Evolutionary conservation across 2,113 vertebrate species (phyloP).

Genomic region (Colistium nudipinnis): DNA sequence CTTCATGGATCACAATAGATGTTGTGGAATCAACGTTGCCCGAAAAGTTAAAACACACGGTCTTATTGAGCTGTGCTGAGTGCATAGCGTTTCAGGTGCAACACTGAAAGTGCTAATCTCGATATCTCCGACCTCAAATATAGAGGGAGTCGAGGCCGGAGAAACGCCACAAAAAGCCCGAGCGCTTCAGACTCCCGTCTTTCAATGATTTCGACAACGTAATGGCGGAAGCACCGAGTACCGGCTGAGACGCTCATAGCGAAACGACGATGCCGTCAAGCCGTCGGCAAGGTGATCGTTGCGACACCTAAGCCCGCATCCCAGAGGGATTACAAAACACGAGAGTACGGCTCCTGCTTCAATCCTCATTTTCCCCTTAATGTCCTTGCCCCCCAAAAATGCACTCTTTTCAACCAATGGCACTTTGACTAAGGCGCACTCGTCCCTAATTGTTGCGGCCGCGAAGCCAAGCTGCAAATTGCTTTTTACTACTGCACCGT

Average conservation of each 20-base stretch:
- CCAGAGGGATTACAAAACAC: constrained; percentile 32
- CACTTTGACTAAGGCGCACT: neutral
- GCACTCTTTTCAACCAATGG: neutral
- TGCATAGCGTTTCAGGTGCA: constrained; percentile 33
- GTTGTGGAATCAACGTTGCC: neutral
- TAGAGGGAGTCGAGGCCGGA: constrained; percentile 21
- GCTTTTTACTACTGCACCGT: neutral
- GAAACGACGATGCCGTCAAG: constrained; percentile 50
- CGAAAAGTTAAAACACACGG: constrained; percentile 35
- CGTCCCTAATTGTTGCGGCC: neutral
- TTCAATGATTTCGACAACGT: constrained; percentile 9
- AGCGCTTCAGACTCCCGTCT: constrained; percentile 12
- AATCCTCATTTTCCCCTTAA: constrained; percentile 5
- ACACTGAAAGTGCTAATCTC: constrained; percentile 35
- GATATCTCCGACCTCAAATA: constrained; percentile 25
- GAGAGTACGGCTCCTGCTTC: constrained; percentile 7
- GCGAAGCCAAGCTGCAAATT: neutral
- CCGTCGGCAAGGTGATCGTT: constrained; percentile 49
- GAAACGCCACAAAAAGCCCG: constrained; percentile 20
- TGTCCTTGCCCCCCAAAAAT: constrained; percentile 1
- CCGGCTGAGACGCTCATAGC: constrained; percentile 24
- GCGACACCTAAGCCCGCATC: constrained; percentile 31
- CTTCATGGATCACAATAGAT: neutral
- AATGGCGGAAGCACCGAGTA: constrained; percentile 18
- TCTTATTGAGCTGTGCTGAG: constrained; percentile 23